Base-by-base conservation (phyloP, 2,888 invertebrate species). In the Cybosia mesomella region DNA sequence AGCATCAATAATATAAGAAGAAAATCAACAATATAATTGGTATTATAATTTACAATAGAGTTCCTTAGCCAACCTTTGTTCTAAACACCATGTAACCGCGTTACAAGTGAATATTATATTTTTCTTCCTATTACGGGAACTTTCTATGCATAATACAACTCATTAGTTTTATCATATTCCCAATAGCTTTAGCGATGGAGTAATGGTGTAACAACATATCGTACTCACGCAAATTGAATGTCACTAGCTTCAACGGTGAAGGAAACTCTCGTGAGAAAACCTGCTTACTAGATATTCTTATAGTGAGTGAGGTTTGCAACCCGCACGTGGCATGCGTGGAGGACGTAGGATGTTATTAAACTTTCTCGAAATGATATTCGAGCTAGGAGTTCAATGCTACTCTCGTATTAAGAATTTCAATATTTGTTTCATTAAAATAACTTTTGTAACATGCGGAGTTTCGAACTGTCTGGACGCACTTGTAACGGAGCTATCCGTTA, bases 211-310 rank as follows among this genome's bases (percentile, higher is more conserved):
- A 49, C 49, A 49, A 49, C 49, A 49, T 49, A 49, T 49, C 49
- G n/a, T 49, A 49, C 49, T 49, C 49, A 49, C 49, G n/a, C 49
- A 49, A 49, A 49, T 49, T 49, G 49, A 49, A 49, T 49, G 49
- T 49, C 49, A 49, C 49, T 49, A n/a, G 49, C 49, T 49, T 49
- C 49, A n/a, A n/a, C 49, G n/a, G 49, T 49, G 49, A 49, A n/a
- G 49, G 49, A 49, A 49, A 49, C 49, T 49, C 49, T 49, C 49
- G 18, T n/a, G 49, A 49, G 49, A 49, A 49, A 49, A 49, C 49
- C n/a, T 49, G 43, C 43, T 43, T 54, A 22, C 22, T 22, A 22
- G 54, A 21, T 54, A 54, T 62, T 62, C n/a, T 62, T 62, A 32
- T 39, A 62, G 49, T 53, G 34, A 55, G 22, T 55, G 4, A 55